These are phyloP conservation scores for Callyntrura guangdongensis DNA, from an alignment of 2,888 invertebrate genomes.

Conservation along the genomic window DNA sequence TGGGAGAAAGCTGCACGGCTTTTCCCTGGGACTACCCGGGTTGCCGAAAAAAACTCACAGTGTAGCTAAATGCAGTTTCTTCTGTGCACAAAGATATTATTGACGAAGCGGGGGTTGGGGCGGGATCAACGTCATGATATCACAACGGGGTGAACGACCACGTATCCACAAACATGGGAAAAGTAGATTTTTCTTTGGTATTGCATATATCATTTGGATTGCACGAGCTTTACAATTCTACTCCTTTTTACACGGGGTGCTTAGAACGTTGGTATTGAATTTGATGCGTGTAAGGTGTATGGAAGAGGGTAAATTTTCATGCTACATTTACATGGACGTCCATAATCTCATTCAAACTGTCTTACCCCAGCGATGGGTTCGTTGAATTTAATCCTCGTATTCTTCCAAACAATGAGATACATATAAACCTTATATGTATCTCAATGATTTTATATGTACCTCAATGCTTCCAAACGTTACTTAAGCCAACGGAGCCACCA, in stretches of 20 bases:
- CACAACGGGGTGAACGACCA: conserved; percentile 75
- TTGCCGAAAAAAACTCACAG: conserved; percentile 59
- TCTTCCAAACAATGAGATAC: too few species aligned
- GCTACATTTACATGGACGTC: too few species aligned
- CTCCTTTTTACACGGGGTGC: conserved; percentile 33
- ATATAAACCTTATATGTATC: too few species aligned
- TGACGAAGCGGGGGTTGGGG: conserved; percentile 72
- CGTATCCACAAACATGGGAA: conserved; percentile 42
- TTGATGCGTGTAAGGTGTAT: neutral
- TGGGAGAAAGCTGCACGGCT: conserved; percentile 34
- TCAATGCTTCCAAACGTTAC: too few species aligned
- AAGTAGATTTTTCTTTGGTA: conserved; percentile 23
- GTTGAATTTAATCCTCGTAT: too few species aligned
- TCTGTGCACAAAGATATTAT: conserved; percentile 18
- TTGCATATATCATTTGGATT: neutral
- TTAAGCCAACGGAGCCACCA: too few species aligned
- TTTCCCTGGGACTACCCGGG: conserved; percentile 63
- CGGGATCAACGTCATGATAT: conserved; percentile 73
- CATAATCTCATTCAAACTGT: too few species aligned
- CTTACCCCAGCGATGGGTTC: too few species aligned
- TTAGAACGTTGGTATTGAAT: neutral
- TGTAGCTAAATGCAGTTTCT: conserved; percentile 31
- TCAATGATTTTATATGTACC: too few species aligned
- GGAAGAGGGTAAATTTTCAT: conserved; percentile 35
- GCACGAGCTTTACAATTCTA: neutral